Evolutionary conservation across 2,113 vertebrate genomes (phyloP).

Genomic region (Brevimyrus niger): DNA sequence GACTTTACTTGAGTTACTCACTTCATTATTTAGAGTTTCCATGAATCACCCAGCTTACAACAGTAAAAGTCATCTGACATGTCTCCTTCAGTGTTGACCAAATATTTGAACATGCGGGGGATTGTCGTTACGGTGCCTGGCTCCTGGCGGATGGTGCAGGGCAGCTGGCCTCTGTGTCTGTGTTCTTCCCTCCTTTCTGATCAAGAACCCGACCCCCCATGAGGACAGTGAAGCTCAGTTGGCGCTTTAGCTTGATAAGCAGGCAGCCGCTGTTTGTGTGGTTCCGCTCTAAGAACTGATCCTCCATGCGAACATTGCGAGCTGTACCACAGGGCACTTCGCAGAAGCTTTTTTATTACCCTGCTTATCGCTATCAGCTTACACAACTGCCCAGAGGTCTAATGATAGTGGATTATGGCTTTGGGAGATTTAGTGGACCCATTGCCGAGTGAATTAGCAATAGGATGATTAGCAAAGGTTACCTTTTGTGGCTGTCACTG

Average conservation of each 20-base stretch:
- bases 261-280: not conserved
- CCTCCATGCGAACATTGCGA: not conserved
- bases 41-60: not conserved
- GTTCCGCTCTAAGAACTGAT: not conserved
- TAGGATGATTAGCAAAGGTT: not conserved
- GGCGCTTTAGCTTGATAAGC: not conserved
- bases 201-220: not conserved
- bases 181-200: not conserved
- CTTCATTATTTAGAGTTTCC: not conserved
- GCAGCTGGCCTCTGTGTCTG: not conserved
- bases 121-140: not conserved
- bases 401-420: not conserved
- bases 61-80: not conserved
- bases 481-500: not conserved
- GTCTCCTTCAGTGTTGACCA: not conserved
- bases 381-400: conserved; percentile 15
- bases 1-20: not conserved
- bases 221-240: not conserved
- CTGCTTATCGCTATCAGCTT: conserved; percentile 15
- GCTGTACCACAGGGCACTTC: too few relatives aligned
- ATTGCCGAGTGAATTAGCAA: not conserved
- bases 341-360: not conserved
- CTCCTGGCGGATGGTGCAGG: not conserved
- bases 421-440: not conserved
- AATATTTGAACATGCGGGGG: not conserved